Evolutionary conservation across 1,140 invertebrate species (phyloP).

Genomic region (Anastrepha obliqua): DNA sequence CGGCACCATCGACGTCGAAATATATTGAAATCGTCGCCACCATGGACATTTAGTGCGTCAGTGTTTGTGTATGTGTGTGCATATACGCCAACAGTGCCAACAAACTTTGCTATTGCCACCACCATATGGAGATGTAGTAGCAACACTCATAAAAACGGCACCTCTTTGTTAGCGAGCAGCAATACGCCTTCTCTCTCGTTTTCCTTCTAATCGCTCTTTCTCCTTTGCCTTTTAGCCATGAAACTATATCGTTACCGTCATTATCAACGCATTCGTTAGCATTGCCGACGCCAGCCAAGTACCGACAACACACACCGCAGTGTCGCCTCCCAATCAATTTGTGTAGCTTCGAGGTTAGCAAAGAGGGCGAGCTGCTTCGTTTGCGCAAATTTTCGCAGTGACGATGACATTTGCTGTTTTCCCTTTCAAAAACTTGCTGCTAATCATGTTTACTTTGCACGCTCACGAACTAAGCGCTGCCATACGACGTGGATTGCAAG

Average conservation of each 20-base stretch:
- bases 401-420: slow-evolving; percentile 44
- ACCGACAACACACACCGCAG: neutral
- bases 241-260: slow-evolving; percentile 36
- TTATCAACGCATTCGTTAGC: slow-evolving; percentile 20
- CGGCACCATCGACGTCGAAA: neutral
- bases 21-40: slow-evolving; percentile 17
- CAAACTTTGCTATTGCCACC: slow-evolving; percentile 39
- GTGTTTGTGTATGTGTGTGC: neutral
- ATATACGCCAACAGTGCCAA: neutral
- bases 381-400: slow-evolving; percentile 42
- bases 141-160: neutral
- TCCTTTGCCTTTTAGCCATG: neutral
- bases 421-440: slow-evolving; percentile 26
- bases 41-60: neutral
- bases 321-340: neutral
- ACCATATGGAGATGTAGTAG: neutral
- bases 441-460: slow-evolving; percentile 17
- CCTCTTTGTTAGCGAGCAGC: neutral
- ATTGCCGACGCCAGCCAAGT: slow-evolving; percentile 27
- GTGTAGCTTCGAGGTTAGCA: neutral
- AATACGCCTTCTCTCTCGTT: neutral
- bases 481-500: neutral
- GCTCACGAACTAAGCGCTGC: neutral
- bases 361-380: neutral
- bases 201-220: neutral